phyloP scores from a whole-genome alignment of 2,113 vertebrate genomes.

The Mobula hypostoma region DNA sequence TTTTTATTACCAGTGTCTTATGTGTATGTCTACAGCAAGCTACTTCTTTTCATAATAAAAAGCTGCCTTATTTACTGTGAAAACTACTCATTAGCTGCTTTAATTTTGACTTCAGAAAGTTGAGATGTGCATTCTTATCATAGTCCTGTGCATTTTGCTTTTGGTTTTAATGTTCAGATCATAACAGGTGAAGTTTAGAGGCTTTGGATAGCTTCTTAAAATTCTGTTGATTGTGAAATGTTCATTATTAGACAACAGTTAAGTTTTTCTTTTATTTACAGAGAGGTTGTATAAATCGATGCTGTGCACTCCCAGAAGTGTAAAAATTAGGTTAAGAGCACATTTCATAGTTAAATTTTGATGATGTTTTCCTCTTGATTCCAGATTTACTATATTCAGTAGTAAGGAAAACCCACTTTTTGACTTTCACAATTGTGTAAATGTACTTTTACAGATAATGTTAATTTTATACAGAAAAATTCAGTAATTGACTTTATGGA shows the following conservation, averaged over 20 bases:
- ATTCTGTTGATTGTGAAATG: conserved; percentile 14
- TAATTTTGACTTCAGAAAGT: conserved; percentile 32
- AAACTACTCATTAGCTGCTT: conserved; percentile 34
- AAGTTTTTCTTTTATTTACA: conserved; percentile 14
- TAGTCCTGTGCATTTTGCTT: conserved; percentile 35
- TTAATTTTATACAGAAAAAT: conserved; percentile 37
- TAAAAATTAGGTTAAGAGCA: conserved; percentile 29
- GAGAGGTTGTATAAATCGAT: conserved; percentile 28
- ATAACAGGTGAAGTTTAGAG: conserved; percentile 19
- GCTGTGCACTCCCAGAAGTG: conserved; percentile 28
- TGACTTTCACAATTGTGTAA: conserved; percentile 36
- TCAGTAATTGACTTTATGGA: conserved; percentile 31
- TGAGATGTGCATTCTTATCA: conserved; percentile 32
- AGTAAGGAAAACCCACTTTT: conserved; percentile 21
- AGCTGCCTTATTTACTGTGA: conserved; percentile 38
- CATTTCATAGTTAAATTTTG: conserved; percentile 31
- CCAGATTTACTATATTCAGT: conserved; percentile 28
- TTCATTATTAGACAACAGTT: conserved; percentile 9
- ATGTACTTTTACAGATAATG: conserved; percentile 38
- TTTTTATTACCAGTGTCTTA: conserved; percentile 33
- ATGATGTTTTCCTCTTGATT: conserved; percentile 16
- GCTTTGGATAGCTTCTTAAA: conserved; percentile 4
- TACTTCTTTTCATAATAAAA: conserved; percentile 32
- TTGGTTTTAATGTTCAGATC: conserved; percentile 34
- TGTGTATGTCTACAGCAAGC: conserved; percentile 24